Base-by-base conservation (phyloP, 2,888 invertebrate species). In the Synergus japonicus region DNA sequence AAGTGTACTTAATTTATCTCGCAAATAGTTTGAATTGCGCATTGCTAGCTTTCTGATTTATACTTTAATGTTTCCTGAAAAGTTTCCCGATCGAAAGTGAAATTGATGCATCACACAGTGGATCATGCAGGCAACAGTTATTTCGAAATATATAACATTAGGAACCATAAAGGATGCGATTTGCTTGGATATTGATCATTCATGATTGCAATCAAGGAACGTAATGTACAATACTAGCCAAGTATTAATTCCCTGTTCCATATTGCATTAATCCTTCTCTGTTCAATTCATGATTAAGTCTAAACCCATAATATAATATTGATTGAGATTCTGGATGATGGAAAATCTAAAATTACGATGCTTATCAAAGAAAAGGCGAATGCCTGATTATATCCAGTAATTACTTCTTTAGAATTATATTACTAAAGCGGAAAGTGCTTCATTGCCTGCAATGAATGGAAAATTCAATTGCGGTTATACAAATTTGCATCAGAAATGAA, bases 401-500 rank as follows among this genome's bases (percentile, higher is more conserved):
- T 58, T 73, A n/a, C 41, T 73, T 54, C 54, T 41, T 58, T 73
- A 18, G 37, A 73, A 54, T 73, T 73, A 37, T 4, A 58, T 41
- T 41, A 37, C 54, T 73, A 4, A 2, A n/a, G 29, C 18, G 10
- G 10, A 73, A 73, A 73, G 37, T 41, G 18, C 54, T 73, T 15
- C 37, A 37, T 73, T 54, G 73, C 54, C n/a, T 49, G 15, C 37
- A 54, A 54, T 54, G 54, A 54, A 73, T 73, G 18, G 37, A 10
- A 73, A 54, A 54, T 73, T 54, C 54, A 37, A 54, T 41, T 73
- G 54, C n/a, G 73, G 41, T n/a, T 54, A 37, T 41, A 49, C 18
- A 37, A 58, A 73, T 58, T 73, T 73, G 54, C 73, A 73, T 73
- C 54, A 12, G 54, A n/a, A 54, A 54, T 73, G 41, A 54, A 37